These are phyloP conservation scores for Nannobrachium achirus DNA, from an alignment of 2,113 vertebrate genomes.

Conservation along the genomic window DNA sequence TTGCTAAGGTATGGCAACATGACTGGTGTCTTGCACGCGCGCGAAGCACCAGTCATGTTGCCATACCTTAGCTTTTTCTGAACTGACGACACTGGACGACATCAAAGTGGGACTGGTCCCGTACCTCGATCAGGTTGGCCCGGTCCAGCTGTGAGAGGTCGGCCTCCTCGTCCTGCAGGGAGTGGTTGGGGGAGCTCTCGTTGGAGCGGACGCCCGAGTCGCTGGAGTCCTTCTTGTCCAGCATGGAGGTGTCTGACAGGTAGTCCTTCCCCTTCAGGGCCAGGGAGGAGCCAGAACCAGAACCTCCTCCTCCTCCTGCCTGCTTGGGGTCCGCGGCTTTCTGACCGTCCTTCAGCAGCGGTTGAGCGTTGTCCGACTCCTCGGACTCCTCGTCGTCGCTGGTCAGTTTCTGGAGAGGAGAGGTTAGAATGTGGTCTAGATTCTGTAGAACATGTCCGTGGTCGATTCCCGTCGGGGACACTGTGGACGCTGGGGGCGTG, in stretches of 20 bases:
- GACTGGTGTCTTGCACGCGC: too few species aligned
- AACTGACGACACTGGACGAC: too few species aligned
- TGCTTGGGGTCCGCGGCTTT: slow-evolving; percentile 77
- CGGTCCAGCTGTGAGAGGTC: slow-evolving; percentile 83
- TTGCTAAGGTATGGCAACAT: too few species aligned
- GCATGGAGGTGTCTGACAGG: slow-evolving; percentile 85
- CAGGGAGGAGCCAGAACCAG: slow-evolving; percentile 78
- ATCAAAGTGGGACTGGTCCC: slow-evolving; percentile 53
- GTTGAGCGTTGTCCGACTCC: slow-evolving; percentile 90
- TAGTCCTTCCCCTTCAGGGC: slow-evolving; percentile 91
- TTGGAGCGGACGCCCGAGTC: slow-evolving; percentile 95
- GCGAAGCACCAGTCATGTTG: too few species aligned
- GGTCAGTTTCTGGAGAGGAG: slow-evolving; percentile 86
- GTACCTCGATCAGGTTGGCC: slow-evolving; percentile 83
- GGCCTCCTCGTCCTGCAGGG: slow-evolving; percentile 90
- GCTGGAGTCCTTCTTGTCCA: slow-evolving; percentile 97
- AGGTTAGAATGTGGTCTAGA: not conserved
- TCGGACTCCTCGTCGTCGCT: slow-evolving; percentile 96
- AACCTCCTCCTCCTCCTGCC: too few species aligned
- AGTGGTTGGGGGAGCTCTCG: slow-evolving; percentile 95
- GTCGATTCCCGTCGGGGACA: too few species aligned
- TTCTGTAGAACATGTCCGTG: too few species aligned
- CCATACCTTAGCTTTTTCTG: too few species aligned
- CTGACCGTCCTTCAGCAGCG: slow-evolving; percentile 86
- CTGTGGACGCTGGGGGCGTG: too few species aligned